Evolutionary conservation across 1,140 invertebrate species (phyloP), one percentile per base, ranked within the genome.

Genomic region (Tetramorium simillimum): DNA sequence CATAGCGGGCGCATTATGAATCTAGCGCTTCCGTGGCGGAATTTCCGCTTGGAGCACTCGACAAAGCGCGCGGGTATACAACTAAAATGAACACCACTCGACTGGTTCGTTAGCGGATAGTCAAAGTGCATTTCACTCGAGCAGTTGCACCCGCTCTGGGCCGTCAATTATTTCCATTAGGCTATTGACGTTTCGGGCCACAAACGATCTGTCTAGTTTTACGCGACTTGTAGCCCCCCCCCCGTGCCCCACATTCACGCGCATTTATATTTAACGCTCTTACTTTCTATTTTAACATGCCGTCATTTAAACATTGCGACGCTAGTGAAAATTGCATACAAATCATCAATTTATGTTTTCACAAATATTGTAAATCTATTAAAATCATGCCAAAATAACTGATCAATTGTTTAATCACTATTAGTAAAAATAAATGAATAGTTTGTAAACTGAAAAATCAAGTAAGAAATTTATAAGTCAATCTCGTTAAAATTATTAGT

Each of bases 61-160:
- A 84, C 80, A 84, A 84, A 84, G 80, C 80, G 69, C 28, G 43
- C 80, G 24, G 28, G 49, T 84, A 75, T 84, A 84, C 80, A 84
- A 84, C 80, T 84, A 84, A 84, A 73, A 84, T 84, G 80, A 84
- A 84, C 80, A 84, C 80, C 80, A 84, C 69, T 84, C 80, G 80
- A 84, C 80, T 75, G 80, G 80, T 84, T 84, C 80, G 80, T 84
- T 84, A 84, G 69, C 51, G 80, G 80, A 84, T 84, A 84, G 80
- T 84, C 80, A 84, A 84, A 84, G 80, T 84, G 69, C 80, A 84
- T 84, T 84, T 84, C 80, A 73, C 80, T 75, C 80, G 69, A 84
- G 69, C 80, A 84, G 69, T 84, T 84, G 80, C 80, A 84, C 69
- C 80, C 80, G 80, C 67, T 73, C 46, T 10, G 65, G 65, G 37